Conservation (phyloP, 2,113 vertebrate species). For the Perognathus longimembris region DNA sequence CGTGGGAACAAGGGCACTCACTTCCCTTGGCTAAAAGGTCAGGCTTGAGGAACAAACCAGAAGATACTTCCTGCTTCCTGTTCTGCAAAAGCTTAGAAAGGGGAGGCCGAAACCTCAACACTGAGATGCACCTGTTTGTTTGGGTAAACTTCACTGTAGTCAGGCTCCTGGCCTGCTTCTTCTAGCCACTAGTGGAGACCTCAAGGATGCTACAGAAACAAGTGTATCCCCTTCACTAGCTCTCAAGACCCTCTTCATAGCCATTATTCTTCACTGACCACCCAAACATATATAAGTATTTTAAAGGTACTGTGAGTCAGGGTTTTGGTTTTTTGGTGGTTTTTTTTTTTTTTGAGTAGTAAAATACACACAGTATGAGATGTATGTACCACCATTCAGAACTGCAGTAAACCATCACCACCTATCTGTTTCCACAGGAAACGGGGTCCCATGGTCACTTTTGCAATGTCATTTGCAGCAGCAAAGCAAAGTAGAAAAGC, state of each 20-base stretch:
- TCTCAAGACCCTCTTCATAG: neutral
- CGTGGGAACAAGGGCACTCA: neutral
- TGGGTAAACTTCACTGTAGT: neutral
- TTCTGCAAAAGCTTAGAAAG: conserved; percentile 12
- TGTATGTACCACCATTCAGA: accelerated
- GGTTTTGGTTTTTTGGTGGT: too few species aligned
- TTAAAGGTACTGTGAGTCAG: neutral
- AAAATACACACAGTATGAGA: accelerated
- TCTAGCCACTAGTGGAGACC: neutral
- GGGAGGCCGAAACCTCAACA: neutral
- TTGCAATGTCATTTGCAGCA: neutral
- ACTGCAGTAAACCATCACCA: too few species aligned
- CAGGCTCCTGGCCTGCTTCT: neutral
- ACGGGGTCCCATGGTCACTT: neutral
- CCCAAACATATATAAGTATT: neutral
- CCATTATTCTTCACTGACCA: neutral
- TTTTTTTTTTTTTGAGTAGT: too few species aligned
- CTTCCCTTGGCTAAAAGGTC: neutral
- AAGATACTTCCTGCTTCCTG: neutral
- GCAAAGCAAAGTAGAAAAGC: neutral
- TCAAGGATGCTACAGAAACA: neutral
- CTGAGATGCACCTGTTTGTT: neutral
- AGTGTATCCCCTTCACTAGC: neutral
- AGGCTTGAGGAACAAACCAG: neutral
- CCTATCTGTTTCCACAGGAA: neutral